Base-by-base conservation (phyloP, 1,140 invertebrate species). In the Drosophila nasuta region DNA sequence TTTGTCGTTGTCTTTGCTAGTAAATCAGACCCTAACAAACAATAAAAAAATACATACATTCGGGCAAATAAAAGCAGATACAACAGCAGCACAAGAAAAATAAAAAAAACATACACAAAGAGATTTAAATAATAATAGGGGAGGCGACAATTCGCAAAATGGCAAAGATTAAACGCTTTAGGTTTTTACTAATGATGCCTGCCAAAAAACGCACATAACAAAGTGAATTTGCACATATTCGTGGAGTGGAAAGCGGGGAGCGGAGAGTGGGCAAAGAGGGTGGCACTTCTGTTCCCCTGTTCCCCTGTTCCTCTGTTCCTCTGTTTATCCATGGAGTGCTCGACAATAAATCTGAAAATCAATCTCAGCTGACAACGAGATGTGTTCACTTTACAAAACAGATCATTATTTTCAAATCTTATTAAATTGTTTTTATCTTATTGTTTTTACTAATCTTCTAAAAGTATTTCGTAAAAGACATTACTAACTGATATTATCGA, bases 11-110 rank as follows among this genome's bases (percentile, higher is more conserved):
- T 54, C 28, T 13, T 68, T 83, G 72, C 77, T 66, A 66, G 70
- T 86, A 86, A 86, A 86, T 86, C 82, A 86, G 82, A 87, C 57
- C 68, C 79, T 62, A 66, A 56, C 38, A 69, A 75, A 60, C 64
- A 59, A 75, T 75, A n/a, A 76, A 67, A 68, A 77, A 48, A 60
- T 54, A 56, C 41, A 41, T 43, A 33, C 65, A 54, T 59, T 67
- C 63, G 35, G 35, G n/a, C 35, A 46, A 33, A 60, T 54, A 66
- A 48, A 66, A 60, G 20, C 43, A 59, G 48, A 56, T 30, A 15
- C 8, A 65, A 38, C 35, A 33, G 5, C 7, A 25, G 20, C 33
- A 33, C 33, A 33, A 33, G 2, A 33, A 7, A 7, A 25, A 25
- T 25, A 33, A 8, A 46, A 43, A 65, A 60, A 52, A 57, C 20